A percentile compares a stretch with the other conserved stretches of the same genome.
phyloP scores from a whole-genome alignment of 2,888 invertebrate genomes.

The Philhelius pedissequus region DNA sequence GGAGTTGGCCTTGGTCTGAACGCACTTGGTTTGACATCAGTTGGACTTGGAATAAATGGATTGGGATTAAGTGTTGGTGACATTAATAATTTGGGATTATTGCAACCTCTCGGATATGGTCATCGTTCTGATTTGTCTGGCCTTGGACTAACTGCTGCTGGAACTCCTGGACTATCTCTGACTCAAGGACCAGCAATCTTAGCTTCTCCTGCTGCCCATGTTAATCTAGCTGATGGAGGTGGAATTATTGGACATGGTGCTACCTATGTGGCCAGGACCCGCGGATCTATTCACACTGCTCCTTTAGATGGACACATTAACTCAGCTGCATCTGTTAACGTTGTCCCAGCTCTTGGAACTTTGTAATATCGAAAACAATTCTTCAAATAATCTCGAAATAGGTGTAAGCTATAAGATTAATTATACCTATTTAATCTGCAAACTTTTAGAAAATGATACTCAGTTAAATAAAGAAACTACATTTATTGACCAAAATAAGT shows the following conservation, averaged over 20 bases:
- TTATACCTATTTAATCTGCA: background rate
- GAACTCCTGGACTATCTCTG: conserved; percentile 24
- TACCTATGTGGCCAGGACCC: conserved; percentile 75
- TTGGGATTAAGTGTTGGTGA: conserved; percentile 26
- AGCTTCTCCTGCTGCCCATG: conserved; percentile 70
- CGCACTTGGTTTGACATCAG: conserved; percentile 5
- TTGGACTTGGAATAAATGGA: conserved; percentile 65
- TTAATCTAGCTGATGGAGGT: conserved; percentile 73
- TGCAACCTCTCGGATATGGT: background rate
- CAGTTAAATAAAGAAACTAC: background rate
- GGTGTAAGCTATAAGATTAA: background rate
- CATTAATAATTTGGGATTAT: conserved; percentile 3
- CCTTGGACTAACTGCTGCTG: background rate
- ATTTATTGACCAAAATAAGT: no score
- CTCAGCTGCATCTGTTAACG: conserved; percentile 74
- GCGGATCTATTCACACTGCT: conserved; percentile 75
- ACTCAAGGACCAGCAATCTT: conserved; percentile 60
- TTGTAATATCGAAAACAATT: conserved; percentile 7
- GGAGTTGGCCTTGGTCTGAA: conserved; percentile 66
- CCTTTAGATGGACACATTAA: conserved; percentile 74
- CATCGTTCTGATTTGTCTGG: background rate
- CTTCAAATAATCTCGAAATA: background rate
- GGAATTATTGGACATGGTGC: conserved; percentile 75
- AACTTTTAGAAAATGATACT: background rate
- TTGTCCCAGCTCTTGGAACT: conserved; percentile 75